Evolutionary conservation across 2,113 vertebrate genomes (phyloP), one percentile per base, ranked within the genome.

Genomic region (Neopipo cinnamomea): DNA sequence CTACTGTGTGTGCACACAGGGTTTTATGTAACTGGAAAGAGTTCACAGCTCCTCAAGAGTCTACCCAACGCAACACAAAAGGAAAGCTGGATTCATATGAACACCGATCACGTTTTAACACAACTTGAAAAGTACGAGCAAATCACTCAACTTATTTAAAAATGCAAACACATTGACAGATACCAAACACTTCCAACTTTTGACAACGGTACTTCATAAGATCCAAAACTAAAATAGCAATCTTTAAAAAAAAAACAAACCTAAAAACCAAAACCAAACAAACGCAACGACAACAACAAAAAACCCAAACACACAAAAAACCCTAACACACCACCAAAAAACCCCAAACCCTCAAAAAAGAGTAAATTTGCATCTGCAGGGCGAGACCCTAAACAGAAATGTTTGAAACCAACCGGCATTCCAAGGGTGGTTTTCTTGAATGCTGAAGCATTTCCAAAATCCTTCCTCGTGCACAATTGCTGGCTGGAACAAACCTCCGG

Each of bases 341-440:
- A 14, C 3, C 21, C 31, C 66, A 59, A 39, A 39, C 6, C 11
- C 14, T 37, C 14, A 27, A 42, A 78, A 47, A 3, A 55, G 1
- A 59, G 1, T 41, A 71, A 70, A n/a, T 19, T 74, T 21, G 16
- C 8, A 30, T 21, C 72, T 71, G 2, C 10, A 62, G 21, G 3
- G 4, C 4, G 41, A 58, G 23, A 30, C 8, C 31, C 5, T 41
- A 9, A 85, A 67, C 20, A 88, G 12, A 91, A 76, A 49, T 1
- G 5, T 24, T 23, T 71, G 8, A 88, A 90, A 88, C n/a, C 10
- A 78, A 90, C 71, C 74, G 78, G 42, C 5, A 20, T 1, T 2
- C 10, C 0, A 0, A 52, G 8, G 11, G 12, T 3, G 2, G 2
- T 12, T 8, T 1, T 66, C 70, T 25, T 33, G 5, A 70, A 44